These are phyloP conservation scores for Campaea margaritaria DNA, from an alignment of 2,888 invertebrate species.

Conservation along the genomic window DNA sequence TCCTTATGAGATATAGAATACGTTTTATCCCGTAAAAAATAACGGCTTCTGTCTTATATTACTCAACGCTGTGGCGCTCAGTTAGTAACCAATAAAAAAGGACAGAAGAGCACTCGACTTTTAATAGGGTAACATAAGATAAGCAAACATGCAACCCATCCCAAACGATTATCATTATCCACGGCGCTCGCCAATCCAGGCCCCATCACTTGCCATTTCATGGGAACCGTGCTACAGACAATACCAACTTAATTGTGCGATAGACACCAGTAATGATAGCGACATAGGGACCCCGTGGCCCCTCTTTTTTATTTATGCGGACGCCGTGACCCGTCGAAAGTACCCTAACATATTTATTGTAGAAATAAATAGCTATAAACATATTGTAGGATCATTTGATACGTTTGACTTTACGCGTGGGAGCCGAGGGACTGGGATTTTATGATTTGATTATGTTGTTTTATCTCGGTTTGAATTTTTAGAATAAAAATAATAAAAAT, in stretches of 20 bases:
- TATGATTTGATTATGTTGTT: constrained; percentile 35
- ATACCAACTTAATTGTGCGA: constrained; percentile 81
- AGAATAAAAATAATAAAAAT: too few relatives aligned
- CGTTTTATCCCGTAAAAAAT: too few relatives aligned
- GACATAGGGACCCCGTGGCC: constrained; percentile 44
- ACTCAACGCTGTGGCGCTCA: too few relatives aligned
- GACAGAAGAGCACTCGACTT: not conserved
- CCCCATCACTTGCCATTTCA: constrained; percentile 54
- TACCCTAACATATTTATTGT: constrained; percentile 72
- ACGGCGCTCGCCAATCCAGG: constrained; percentile 6
- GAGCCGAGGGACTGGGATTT: constrained; percentile 50
- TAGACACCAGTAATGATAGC: constrained; percentile 75
- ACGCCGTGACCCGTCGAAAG: constrained; percentile 70
- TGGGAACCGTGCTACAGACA: constrained; percentile 78
- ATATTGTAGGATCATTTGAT: constrained; percentile 77
- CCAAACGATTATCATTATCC: constrained; percentile 19
- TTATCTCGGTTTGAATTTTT: constrained; percentile 8
- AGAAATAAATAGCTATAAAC: constrained; percentile 77
- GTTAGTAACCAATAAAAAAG: not conserved
- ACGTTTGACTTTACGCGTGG: constrained; percentile 71
- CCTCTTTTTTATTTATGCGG: constrained; percentile 68
- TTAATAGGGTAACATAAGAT: not conserved
- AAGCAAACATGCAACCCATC: constrained; percentile 7
- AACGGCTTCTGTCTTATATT: too few relatives aligned
- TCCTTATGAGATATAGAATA: too few relatives aligned